A percentile compares a stretch with the other conserved stretches of the same genome.
Evolutionary conservation across 2,113 vertebrate genomes (phyloP).

Genomic region (Chaetorhynchus papuensis): DNA sequence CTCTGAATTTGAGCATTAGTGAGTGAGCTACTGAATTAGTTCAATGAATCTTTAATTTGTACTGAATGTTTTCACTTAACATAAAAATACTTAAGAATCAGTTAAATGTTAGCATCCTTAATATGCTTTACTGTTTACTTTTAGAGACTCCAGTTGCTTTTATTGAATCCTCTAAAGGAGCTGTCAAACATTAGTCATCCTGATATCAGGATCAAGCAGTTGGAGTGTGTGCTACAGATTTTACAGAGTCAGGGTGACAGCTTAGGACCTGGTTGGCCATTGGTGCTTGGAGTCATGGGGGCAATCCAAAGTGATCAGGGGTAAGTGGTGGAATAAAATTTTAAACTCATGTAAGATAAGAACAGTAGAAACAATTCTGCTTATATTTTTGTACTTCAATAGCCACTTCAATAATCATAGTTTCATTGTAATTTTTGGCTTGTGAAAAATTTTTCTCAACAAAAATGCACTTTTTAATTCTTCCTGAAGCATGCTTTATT

Average conservation of each 20-base stretch:
- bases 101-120: not conserved
- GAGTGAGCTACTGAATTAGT: not conserved
- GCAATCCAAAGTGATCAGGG: constrained; percentile 98
- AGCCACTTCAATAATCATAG: not conserved
- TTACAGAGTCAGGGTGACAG: constrained; percentile 96
- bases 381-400: not conserved
- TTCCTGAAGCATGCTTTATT: not conserved
- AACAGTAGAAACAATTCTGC: not conserved
- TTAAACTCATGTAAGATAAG: not conserved
- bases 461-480: not conserved
- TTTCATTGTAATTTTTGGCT: not conserved
- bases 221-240: constrained; percentile 96
- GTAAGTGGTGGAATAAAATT: constrained; percentile 72
- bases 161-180: constrained; percentile 94
- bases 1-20: not conserved
- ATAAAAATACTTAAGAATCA: not conserved
- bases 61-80: not conserved
- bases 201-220: constrained; percentile 95
- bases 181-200: constrained; percentile 90
- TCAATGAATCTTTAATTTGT: not conserved
- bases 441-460: not conserved
- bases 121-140: constrained; percentile 13
- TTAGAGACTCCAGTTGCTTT: constrained; percentile 91
- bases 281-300: constrained; percentile 96
- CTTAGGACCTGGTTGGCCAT: constrained; percentile 94